Conservation (phyloP, 2,888 invertebrate genomes). For the Zonitis immaculata region DNA sequence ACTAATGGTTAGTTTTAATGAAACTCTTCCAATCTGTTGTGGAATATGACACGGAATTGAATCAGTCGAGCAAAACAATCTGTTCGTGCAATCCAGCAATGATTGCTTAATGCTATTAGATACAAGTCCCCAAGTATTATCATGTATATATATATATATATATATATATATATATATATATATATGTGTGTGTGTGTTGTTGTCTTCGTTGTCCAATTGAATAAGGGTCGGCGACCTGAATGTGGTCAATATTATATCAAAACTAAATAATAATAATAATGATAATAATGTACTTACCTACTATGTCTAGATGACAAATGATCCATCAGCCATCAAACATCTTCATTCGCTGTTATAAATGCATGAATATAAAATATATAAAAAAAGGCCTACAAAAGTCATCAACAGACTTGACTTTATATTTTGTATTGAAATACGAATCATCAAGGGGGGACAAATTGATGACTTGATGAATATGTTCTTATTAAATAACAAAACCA, state of each 20-base stretch:
- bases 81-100: conserved; percentile 20
- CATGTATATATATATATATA: too few species aligned
- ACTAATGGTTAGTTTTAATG: conserved; percentile 1
- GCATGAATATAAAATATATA: conserved; percentile 34
- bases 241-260: background rate
- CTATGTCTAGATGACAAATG: too few species aligned
- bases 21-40: conserved; percentile 3
- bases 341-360: conserved; percentile 35
- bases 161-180: too few species aligned
- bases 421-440: conserved; percentile 29
- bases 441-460: conserved; percentile 8
- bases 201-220: conserved; percentile 13
- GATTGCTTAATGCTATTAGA: conserved; percentile 21
- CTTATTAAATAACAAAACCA: conserved; percentile 6
- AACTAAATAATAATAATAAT: background rate
- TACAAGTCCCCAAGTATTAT: conserved; percentile 15
- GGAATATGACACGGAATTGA: conserved; percentile 6
- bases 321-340: conserved; percentile 37
- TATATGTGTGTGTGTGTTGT: conserved; percentile 8
- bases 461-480: conserved; percentile 11
- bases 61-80: conserved; percentile 14
- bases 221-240: conserved; percentile 1
- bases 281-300: too few species aligned
- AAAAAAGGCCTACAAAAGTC: conserved; percentile 25
- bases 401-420: conserved; percentile 29